Base-by-base conservation (phyloP, 2,888 invertebrate genomes). In the Agonopterix alstromeriana region DNA sequence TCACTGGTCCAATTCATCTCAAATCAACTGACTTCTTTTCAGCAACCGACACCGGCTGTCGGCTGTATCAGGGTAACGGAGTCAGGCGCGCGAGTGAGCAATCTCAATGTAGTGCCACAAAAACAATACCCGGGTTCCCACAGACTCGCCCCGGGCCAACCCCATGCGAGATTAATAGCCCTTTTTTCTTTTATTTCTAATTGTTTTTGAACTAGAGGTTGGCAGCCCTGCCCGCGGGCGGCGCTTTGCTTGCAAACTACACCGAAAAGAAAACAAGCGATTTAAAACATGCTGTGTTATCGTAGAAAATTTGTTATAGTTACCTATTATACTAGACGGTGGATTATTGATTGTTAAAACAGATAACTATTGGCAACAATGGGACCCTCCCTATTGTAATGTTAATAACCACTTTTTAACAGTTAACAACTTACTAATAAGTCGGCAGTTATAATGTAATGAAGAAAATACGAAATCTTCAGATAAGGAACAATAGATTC, bases 161-260 rank as follows among this genome's bases (percentile, higher is more conserved):
- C 70, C 65, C 57, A 53, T 48, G 59, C 52, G 53, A 55, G 51
- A 48, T 51, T 59, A 59, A 61, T 62, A 60, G 57, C 63, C 60
- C 62, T 59, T 67, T 70, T 73, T 69, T 75, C 27, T 70, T 73
- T 71, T 65, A 65, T 67, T 67, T 67, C 70, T 84, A 83, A 85
- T 87, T 85, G 85, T 86, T 86, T 81, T 79, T 65, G 67, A 77
- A 76, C 65, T 63, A 7, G 42, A 83, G 83, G 82, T 68, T 71
- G 77, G 73, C 71, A 67, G 76, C 62, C 61, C 64, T 62, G 79
- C 83, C 85, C 73, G 61, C 68, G 67, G 84, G 83, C 77, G 77
- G 59, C 54, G 57, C 60, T n/a, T 11, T 57, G 52, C 53, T 63
- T 55, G 64, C 64, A 66, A 71, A 55, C 64, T 66, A 67, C 70